Evolutionary conservation across 2,888 invertebrate species (phyloP).

Genomic region (Brachyptera risi): DNA sequence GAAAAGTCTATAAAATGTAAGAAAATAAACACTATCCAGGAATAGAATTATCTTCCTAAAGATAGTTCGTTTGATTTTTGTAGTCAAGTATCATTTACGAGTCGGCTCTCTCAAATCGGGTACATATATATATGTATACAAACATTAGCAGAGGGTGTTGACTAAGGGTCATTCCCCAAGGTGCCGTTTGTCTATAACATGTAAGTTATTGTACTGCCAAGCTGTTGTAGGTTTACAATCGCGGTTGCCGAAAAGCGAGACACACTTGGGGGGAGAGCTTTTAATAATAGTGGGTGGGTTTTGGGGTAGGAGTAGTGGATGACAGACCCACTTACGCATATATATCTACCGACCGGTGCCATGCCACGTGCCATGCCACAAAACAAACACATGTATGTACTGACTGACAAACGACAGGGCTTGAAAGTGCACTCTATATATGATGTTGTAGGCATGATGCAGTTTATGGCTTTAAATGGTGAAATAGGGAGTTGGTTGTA

Average conservation of each 20-base stretch:
- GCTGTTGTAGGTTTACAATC: neutral
- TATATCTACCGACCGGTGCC: too few species aligned
- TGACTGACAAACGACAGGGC: conserved; percentile 5
- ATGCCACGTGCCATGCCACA: neutral
- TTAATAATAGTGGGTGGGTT: neutral
- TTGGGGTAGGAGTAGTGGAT: neutral
- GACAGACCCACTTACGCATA: conserved; percentile 14
- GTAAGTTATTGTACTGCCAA: conserved; percentile 12
- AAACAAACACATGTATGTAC: conserved; percentile 15
- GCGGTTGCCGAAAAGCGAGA: neutral
- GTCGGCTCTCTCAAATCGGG: too few species aligned
- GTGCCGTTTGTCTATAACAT: conserved; percentile 18
- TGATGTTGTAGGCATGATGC: conserved; percentile 4
- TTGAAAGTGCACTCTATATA: conserved; percentile 16
- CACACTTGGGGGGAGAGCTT: neutral
- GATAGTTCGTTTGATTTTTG: too few species aligned
- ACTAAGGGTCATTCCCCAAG: conserved; percentile 16
- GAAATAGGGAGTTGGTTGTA: too few species aligned
- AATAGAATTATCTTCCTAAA: too few species aligned
- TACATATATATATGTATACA: too few species aligned
- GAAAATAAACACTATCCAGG: too few species aligned
- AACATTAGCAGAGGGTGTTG: too few species aligned
- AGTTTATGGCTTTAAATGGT: too few species aligned
- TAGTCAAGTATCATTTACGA: too few species aligned
- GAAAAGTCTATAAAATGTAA: too few species aligned